Conservation (phyloP, 2,113 vertebrate species). For the Tonatia bakeri region DNA sequence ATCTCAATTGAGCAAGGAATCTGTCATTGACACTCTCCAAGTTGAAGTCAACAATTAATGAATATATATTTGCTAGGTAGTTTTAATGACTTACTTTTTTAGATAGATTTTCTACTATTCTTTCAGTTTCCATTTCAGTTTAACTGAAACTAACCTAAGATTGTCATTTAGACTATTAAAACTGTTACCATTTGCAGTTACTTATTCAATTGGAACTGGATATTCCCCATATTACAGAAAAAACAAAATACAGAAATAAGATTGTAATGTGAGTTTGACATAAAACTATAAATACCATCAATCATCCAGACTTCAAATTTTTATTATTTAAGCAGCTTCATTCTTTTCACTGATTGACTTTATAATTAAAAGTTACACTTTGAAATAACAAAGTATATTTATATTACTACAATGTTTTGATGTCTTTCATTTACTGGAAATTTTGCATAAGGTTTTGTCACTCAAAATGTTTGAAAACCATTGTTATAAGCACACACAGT, state of each 20-base stretch:
- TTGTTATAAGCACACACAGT: neutral
- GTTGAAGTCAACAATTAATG: neutral
- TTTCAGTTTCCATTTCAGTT: neutral
- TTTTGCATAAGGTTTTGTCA: neutral
- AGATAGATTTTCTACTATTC: neutral
- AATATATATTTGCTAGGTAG: neutral
- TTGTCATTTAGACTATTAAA: neutral
- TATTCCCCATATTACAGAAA: neutral
- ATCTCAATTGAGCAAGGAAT: neutral
- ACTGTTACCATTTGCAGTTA: neutral
- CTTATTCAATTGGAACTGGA: neutral
- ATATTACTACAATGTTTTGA: neutral
- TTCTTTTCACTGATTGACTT: neutral
- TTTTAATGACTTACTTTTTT: neutral
- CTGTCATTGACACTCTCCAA: neutral
- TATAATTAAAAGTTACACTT: neutral
- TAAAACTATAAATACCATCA: neutral
- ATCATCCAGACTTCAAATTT: neutral
- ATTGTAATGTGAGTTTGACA: neutral
- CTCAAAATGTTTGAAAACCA: neutral
- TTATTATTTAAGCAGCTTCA: neutral
- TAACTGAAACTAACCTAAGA: neutral
- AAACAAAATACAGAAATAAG: neutral
- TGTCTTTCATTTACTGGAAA: neutral
- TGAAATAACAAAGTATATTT: neutral